Conservation (phyloP, 53 echinoderm and acorn worm species). For the Pentamera pediparva region DNA sequence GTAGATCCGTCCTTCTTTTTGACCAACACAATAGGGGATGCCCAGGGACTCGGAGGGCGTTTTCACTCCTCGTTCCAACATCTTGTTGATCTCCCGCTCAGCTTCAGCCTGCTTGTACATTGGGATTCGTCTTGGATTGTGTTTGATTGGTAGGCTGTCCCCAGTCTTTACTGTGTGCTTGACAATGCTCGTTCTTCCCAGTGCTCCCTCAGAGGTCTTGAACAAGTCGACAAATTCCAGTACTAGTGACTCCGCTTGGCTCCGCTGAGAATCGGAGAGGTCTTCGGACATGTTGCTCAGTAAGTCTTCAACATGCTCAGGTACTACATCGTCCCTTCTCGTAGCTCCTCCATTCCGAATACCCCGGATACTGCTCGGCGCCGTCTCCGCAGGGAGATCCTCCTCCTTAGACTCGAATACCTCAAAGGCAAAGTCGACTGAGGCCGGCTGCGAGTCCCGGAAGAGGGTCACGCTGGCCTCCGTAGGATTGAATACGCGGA, state of each 20-base stretch:
- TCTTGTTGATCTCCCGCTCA: background rate
- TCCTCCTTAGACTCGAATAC: background rate
- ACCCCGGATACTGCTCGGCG: too few species aligned
- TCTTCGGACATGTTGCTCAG: background rate
- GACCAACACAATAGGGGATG: too few species aligned
- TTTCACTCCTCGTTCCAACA: background rate
- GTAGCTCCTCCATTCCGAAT: too few species aligned
- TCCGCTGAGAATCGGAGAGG: background rate
- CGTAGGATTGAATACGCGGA: too few species aligned
- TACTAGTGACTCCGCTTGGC: background rate
- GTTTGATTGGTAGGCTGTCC: background rate
- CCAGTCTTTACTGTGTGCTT: background rate
- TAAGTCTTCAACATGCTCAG: background rate
- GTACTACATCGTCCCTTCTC: too few species aligned
- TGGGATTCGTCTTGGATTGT: too few species aligned
- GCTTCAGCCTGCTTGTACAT: background rate
- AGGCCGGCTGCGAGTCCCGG: background rate
- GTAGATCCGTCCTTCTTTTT: too few species aligned
- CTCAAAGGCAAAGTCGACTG: background rate
- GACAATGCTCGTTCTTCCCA: background rate
- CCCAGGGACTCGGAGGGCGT: background rate
- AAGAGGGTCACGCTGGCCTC: background rate
- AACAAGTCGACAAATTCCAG: background rate
- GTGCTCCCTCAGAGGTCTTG: background rate
- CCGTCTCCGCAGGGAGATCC: too few species aligned